Base-by-base conservation (phyloP, 2,113 vertebrate genomes). In the Cranoglanis bouderius region DNA sequence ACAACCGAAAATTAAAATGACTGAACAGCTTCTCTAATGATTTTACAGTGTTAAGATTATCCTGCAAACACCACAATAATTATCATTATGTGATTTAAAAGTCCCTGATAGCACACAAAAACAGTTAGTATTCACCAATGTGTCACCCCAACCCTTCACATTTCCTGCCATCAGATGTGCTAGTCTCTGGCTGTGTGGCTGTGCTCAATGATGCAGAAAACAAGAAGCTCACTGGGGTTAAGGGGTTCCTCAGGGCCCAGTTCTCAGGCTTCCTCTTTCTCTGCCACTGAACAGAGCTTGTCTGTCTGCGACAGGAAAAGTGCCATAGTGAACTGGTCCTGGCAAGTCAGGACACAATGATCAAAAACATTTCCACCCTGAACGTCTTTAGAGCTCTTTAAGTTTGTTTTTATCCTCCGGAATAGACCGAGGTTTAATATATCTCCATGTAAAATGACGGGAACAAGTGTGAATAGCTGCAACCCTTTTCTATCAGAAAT, bases 131-230 rank as follows among this genome's bases (percentile, higher is more conserved):
- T 63, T 81, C 19, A 61, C 75, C 75, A 87, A 40, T 7, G 40
- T 78, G 59, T 70, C 81, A 46, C 18, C 24, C 55, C n/a, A 84
- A 18, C 55, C 46, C n/a, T 67, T 57, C 86, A 51, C 19, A 35
- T 87, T 81, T 53, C 75, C 59, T 81, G 86, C 59, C 59, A 38
- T 81, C 86, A 67, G 86, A 59, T 81, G 85, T 85, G 46, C 70
- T 61, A 26, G 70, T 38, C 55, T 84, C 38, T 78, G n/a, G 46
- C 88, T 84, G 67, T 59, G 49, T 9, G 40, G 24, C 43, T 75
- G 55, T 89, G 24, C 55, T 87, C 55, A 63, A 53, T 32, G 35
- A 89, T 85, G 83, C 65, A 40, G 88, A 89, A 85, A 89, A 89
- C 83, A 89, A 63, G 82, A 84, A 84, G 67, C 57, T 83, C 55